phyloP scores from a whole-genome alignment of 2,888 invertebrate genomes.

The Ornithoptera priamus region DNA sequence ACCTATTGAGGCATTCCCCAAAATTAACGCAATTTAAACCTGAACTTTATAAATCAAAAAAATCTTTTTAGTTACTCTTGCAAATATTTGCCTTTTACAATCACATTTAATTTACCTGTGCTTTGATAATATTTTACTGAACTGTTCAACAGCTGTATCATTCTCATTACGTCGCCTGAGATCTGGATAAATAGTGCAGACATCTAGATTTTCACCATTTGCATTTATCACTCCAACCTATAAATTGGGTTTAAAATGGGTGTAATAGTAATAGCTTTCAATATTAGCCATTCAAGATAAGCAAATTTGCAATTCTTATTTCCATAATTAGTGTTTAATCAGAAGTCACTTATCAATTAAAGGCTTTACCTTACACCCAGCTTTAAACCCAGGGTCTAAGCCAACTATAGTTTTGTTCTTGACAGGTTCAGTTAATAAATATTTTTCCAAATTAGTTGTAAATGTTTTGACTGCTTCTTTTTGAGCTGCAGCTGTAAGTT shows the following conservation, averaged over 20 bases:
- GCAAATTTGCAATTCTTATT: neutral
- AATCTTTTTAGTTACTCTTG: too few relatives aligned
- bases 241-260: constrained; percentile 28
- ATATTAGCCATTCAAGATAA: neutral
- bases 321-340: neutral
- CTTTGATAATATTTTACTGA: constrained; percentile 78
- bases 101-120: constrained; percentile 65
- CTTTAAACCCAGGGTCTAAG: constrained; percentile 93
- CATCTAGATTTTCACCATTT: constrained; percentile 85
- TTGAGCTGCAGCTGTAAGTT: constrained; percentile 87
- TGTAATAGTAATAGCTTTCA: neutral
- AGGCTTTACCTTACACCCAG: constrained; percentile 89
- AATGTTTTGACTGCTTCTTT: constrained; percentile 92
- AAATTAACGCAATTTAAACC: too few relatives aligned
- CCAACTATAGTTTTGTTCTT: constrained; percentile 90
- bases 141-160: constrained; percentile 63
- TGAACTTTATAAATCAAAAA: too few relatives aligned
- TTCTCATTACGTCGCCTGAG: constrained; percentile 59
- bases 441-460: constrained; percentile 89
- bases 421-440: constrained; percentile 89
- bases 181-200: constrained; percentile 84
- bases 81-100: neutral
- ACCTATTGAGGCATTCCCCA: too few relatives aligned
- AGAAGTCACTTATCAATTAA: too few relatives aligned
- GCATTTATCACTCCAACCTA: constrained; percentile 86